These are phyloP conservation scores for Elegia similella DNA, from an alignment of 2,888 invertebrate genomes.

Conservation along the genomic window DNA sequence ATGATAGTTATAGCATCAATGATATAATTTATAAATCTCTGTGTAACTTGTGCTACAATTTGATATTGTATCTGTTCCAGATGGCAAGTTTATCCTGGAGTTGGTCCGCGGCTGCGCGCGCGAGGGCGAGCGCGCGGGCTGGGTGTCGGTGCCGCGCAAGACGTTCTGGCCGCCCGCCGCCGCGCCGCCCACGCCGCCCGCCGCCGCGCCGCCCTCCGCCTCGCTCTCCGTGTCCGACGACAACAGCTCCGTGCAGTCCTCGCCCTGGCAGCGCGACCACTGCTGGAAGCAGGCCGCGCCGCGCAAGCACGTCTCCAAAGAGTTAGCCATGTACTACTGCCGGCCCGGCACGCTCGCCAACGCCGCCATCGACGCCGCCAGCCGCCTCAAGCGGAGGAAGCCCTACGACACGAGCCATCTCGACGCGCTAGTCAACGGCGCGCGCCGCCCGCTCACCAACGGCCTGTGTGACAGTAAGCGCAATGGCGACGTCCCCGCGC, in stretches of 20 bases:
- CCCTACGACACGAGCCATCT: conserved; percentile 79
- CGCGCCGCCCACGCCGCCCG: conserved; percentile 74
- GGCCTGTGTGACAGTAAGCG: conserved; percentile 51
- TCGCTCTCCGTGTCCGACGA: conserved; percentile 95
- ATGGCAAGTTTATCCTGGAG: conserved; percentile 95
- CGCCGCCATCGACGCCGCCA: conserved; percentile 64
- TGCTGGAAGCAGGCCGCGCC: conserved; percentile 93
- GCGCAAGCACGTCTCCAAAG: conserved; percentile 86
- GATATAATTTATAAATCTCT: too few species aligned
- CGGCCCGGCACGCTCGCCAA: conserved; percentile 77
- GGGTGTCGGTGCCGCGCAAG: conserved; percentile 95
- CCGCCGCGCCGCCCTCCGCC: conserved; percentile 85
- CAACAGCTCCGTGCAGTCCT: conserved; percentile 94
- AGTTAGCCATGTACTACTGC: conserved; percentile 87
- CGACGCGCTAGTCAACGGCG: conserved; percentile 46
- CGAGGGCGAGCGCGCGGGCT: conserved; percentile 89
- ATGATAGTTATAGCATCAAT: too few species aligned
- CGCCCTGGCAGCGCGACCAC: conserved; percentile 95
- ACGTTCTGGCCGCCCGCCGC: conserved; percentile 92
- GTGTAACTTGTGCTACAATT: not conserved
- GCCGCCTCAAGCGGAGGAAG: conserved; percentile 83
- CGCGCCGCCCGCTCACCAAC: conserved; percentile 44
- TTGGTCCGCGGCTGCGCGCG: conserved; percentile 82
- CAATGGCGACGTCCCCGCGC: conserved; percentile 54
- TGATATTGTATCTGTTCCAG: conserved; percentile 62